Evolutionary conservation across 2,888 invertebrate genomes (phyloP), one percentile per base, ranked within the genome.

Genomic region (Eupsilia transversa): DNA sequence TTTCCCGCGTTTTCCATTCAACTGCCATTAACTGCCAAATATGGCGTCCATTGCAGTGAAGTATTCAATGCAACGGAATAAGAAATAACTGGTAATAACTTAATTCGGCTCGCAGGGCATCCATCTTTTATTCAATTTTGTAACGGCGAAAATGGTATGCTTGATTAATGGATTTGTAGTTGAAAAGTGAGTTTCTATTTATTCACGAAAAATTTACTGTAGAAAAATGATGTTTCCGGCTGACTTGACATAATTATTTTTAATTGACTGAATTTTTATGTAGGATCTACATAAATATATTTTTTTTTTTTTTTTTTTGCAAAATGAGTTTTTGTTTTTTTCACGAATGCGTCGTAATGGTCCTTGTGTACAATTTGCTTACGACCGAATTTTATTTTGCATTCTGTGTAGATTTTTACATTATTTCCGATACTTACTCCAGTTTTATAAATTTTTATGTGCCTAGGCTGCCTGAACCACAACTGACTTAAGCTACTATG

Each of bases 11-110:
- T 74, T 72, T 67, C 79, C 63, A 77, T 81, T 72, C 66, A 82
- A 63, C 77, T 82, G 81, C 82, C 82, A 87, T 86, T 84, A 72
- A 75, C 60, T 54, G 67, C 85, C 89, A 79, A 86, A 88, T 84
- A 89, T 84, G 87, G 87, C 65, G 38, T 41, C 72, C 68, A 77
- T 76, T 77, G 80, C 81, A 81, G 79, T 84, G 77, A 86, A 83
- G 87, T 59, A 77, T 90, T 90, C 90, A 90, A 89, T 89, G 87
- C 84, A 74, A 70, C 82, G 79, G 66, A 72, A 74, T 80, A 88
- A 90, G 91, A 91, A 88, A 90, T 89, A 92, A 91, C 85, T 80
- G 82, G 84, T 83, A 91, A 93, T 94, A 93, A 92, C 93, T 93
- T 93, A 91, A 94, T 93, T 89, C 88, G 80, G 84, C 79, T 85